Base-by-base conservation (phyloP, 2,888 invertebrate species). In the Atethmia centrago region DNA sequence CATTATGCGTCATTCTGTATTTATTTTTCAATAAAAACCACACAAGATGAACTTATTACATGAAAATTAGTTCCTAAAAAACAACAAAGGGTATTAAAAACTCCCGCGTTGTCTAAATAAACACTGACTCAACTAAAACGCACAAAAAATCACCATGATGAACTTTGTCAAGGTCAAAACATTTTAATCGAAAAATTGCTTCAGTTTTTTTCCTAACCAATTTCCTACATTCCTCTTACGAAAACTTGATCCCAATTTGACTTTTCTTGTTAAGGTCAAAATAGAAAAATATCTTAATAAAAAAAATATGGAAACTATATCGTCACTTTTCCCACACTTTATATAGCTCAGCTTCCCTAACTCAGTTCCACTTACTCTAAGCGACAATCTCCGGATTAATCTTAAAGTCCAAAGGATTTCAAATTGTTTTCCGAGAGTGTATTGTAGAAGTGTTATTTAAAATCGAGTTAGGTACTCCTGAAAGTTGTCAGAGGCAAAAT, bases 111-210 rank as follows among this genome's bases (percentile, higher is more conserved):
- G 62, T 70, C 77, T 80, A 86, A 85, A 70, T 68, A 86, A 88
- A 83, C 77, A 82, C 74, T 82, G 79, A 75, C 71, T 79, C 71
- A 74, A 80, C 68, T 79, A 59, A 76, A 86, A 85, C 80, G 53
- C 58, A 84, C 79, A 88, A 79, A 87, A 83, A 85, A 76, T 51
- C 71, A 80, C 76, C 75, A 83, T 61, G 51, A 71, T 87, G 85
- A 87, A 85, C 85, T 85, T 82, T 85, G 85, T 87, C 90, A 90
- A 90, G 89, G 90, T 86, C 88, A 86, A 87, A 80, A 72, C 82
- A 87, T 86, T 89, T 89, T 85, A 87, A 83, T 87, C 84, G 83
- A 88, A 87, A 82, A 79, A 80, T 79, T 74, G 76, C 82, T 85
- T 86, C 58, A 74, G 71, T 83, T 84, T 81, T 82, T 77, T 53